A percentile compares a stretch with the other conserved stretches of the same genome.
These are phyloP conservation scores for Probosciger aterrimus DNA, from an alignment of 2,113 vertebrate genomes.

Conservation along the genomic window DNA sequence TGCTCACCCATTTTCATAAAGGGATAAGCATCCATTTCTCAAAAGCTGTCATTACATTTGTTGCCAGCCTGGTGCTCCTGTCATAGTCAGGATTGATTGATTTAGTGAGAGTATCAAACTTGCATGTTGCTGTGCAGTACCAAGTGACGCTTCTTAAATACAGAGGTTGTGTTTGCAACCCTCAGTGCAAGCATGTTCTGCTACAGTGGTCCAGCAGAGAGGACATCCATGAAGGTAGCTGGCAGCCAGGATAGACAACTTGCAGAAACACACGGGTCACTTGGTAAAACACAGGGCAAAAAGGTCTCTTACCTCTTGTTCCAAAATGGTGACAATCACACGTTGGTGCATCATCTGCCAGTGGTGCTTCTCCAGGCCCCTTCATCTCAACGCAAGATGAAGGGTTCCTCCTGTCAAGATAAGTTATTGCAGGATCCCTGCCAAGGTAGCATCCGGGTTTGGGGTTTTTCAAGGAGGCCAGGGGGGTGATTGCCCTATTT, in stretches of 20 bases:
- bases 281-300: background rate
- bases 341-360: background rate
- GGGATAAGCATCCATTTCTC: background rate
- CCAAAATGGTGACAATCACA: background rate
- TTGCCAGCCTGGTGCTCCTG: background rate
- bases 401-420: background rate
- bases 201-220: background rate
- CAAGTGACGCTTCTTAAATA: background rate
- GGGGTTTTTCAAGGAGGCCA: background rate
- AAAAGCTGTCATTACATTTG: background rate
- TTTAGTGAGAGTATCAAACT: background rate
- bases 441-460: fast-evolving
- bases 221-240: background rate
- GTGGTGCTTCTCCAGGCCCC: background rate
- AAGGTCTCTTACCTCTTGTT: background rate
- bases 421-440: background rate
- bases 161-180: background rate
- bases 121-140: fast-evolving
- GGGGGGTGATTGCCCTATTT: background rate
- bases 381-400: fast-evolving
- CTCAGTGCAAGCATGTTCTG: fast-evolving
- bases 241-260: background rate
- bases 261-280: background rate
- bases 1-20: background rate
- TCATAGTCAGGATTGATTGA: background rate